Evolutionary conservation across 2,113 vertebrate species (phyloP).

Genomic region (Oncorhynchus keta): DNA sequence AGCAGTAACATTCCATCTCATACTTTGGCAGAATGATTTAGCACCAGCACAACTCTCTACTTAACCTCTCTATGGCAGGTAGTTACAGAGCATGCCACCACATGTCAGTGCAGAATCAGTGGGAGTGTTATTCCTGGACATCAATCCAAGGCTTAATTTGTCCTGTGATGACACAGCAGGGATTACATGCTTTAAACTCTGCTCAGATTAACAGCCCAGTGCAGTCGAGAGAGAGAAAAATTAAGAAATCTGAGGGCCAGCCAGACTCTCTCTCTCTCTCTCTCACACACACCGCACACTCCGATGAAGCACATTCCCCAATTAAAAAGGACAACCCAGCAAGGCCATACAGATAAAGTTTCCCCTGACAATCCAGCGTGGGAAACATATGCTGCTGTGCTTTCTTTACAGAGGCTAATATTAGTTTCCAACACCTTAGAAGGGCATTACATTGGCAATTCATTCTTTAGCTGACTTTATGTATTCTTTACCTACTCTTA

Average conservation of each 20-base stretch:
- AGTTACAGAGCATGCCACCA: too few relatives aligned
- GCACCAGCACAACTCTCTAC: too few relatives aligned
- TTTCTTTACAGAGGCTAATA: not conserved
- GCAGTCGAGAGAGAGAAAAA: not conserved
- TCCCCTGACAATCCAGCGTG: not conserved
- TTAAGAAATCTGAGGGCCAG: not conserved
- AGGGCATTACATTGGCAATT: too few relatives aligned
- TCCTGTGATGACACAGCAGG: slow-evolving; percentile 26
- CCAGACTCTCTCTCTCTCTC: not conserved
- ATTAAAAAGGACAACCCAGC: not conserved
- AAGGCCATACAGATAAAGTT: not conserved
- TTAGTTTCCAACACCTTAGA: not conserved
- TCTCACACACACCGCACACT: not conserved
- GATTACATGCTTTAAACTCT: slow-evolving; percentile 35
- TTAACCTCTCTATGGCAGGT: not conserved
- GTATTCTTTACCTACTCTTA: not conserved
- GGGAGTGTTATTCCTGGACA: slow-evolving; percentile 36
- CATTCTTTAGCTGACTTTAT: not conserved
- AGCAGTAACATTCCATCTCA: too few relatives aligned
- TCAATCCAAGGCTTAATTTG: slow-evolving; percentile 25
- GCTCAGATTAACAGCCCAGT: slow-evolving; percentile 20
- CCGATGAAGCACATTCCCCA: slow-evolving; percentile 1
- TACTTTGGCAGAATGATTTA: too few relatives aligned
- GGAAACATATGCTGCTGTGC: not conserved
- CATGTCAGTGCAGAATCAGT: slow-evolving; percentile 14